Evolutionary conservation across 2,113 vertebrate species (phyloP), one percentile per base, ranked within the genome.

Genomic region (Bubo bubo): DNA sequence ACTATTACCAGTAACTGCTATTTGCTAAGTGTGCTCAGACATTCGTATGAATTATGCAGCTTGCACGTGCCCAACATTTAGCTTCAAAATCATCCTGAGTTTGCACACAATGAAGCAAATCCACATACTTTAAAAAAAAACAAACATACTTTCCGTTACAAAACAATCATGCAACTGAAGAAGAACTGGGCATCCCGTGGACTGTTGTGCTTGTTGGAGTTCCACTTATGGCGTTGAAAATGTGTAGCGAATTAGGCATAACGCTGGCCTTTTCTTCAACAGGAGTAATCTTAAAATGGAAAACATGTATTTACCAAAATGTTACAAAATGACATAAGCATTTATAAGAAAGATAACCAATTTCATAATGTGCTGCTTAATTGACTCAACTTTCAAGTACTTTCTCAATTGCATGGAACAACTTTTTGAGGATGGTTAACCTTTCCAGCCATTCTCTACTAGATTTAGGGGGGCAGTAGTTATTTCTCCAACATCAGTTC

Each of bases 191-290:
- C 97, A 99, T 98, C 94, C 99, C 99, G 34, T 99, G 99, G 96
- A 99, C 98, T 71, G 98, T 98, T 96, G 99, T 98, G 93, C 98
- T 98, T 95, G 99, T 99, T n/a, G 99, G 99, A 12, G 99, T 99
- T 84, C 99, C 99, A 16, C 99, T 99, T 98, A 99, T 99, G 98
- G 99, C 99, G 2, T 99, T 99, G 96, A 99, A 99, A 97, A 99
- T 99, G 97, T 99, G 99, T 79, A 99, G 97, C 0, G 99, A 99
- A 92, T 99, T 99, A 9, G 99, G 99, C 86, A 99, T 98, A 83
- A 98, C 97, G 21, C 93, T 98, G n/a, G 98, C 98, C 98, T 99
- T 99, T 98, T 99, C 99, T 96, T 99, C 99, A 95, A 99, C 98
- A 0, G 99, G 98, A 96, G 96, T 98, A 86, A 99, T 99, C 99